Evolutionary conservation across 2,113 vertebrate genomes (phyloP).

Genomic region (Furnarius figulus): DNA sequence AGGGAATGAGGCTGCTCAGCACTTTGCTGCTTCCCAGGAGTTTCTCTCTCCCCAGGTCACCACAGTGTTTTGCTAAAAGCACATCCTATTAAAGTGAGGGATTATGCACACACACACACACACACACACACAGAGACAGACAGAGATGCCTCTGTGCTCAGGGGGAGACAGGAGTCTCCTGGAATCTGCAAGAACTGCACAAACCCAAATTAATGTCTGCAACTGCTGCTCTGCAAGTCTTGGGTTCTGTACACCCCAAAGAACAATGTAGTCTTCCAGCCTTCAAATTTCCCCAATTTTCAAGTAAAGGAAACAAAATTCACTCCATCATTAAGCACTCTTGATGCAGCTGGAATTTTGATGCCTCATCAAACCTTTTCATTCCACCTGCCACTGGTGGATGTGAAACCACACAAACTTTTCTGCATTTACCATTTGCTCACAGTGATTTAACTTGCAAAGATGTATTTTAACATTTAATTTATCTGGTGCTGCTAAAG

Average conservation of each 20-base stretch:
- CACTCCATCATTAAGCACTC: background rate
- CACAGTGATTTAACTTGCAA: background rate
- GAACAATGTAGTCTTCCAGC: background rate
- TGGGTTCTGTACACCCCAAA: background rate
- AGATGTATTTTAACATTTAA: background rate
- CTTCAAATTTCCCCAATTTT: background rate
- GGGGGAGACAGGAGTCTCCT: background rate
- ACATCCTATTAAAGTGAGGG: background rate
- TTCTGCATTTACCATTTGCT: background rate
- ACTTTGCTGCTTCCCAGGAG: background rate
- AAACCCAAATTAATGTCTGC: background rate
- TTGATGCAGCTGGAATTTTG: background rate
- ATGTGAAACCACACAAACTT: background rate
- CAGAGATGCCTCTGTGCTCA: background rate
- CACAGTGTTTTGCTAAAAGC: background rate
- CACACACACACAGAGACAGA: too few relatives aligned
- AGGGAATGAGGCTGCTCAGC: background rate
- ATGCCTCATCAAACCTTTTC: background rate
- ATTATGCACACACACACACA: background rate
- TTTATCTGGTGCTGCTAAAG: background rate
- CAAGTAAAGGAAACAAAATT: background rate
- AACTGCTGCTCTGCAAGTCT: background rate
- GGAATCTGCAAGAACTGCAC: background rate
- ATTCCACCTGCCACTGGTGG: background rate
- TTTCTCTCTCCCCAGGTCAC: background rate